Conservation (phyloP, 2,797 vertebrate species). For the Botia kubotai region DNA sequence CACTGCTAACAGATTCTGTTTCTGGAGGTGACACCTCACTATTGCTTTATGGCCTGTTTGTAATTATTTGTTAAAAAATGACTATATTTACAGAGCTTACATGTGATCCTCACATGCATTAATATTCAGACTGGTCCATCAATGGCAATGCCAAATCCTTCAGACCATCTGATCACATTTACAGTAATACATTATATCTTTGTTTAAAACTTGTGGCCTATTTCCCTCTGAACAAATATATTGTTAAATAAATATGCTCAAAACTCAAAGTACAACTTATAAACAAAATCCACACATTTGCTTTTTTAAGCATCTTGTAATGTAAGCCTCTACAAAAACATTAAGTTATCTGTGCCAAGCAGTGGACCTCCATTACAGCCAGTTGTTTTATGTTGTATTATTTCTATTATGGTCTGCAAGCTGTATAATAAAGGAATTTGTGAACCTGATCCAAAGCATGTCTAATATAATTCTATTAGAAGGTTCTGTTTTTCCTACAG, state of each 20-base stretch:
- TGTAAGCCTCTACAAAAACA: neutral
- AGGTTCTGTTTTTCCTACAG: too few species aligned
- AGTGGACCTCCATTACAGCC: neutral
- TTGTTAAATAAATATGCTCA: conserved; percentile 18
- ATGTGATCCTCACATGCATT: conserved; percentile 60
- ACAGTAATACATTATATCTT: conserved; percentile 38
- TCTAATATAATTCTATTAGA: neutral
- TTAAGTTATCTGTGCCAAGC: neutral
- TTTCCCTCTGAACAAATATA: neutral
- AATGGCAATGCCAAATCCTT: conserved; percentile 80
- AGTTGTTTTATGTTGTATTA: neutral
- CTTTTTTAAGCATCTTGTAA: neutral
- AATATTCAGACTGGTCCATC: conserved; percentile 79
- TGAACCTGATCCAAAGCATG: neutral
- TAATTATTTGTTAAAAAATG: conserved; percentile 3
- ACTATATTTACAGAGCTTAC: conserved; percentile 51
- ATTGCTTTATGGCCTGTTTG: conserved; percentile 38
- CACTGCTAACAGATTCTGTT: conserved; percentile 21
- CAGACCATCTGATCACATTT: conserved; percentile 76
- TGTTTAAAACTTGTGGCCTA: neutral
- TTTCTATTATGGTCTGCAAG: neutral
- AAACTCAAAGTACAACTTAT: neutral
- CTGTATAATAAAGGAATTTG: neutral
- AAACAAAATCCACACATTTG: conserved; percentile 19
- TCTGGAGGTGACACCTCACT: conserved; percentile 30